Conservation (phyloP, 2,113 vertebrate genomes). For the Mastomys natalensis region DNA sequence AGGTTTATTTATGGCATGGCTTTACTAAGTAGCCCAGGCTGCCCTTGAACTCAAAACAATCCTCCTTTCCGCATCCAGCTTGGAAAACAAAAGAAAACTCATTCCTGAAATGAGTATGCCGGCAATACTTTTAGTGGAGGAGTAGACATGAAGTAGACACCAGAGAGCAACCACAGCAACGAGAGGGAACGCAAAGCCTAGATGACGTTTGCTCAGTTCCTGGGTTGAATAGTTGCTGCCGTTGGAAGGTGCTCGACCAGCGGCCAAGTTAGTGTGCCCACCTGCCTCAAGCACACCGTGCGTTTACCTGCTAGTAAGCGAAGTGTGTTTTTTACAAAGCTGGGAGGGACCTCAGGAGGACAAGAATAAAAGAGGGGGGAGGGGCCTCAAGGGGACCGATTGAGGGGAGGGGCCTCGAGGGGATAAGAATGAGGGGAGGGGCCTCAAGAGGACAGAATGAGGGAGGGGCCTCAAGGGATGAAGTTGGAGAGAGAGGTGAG, state of each 20-base stretch:
- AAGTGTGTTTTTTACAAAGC: background rate
- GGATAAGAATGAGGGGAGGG: background rate
- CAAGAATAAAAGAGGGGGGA: background rate
- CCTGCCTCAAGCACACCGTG: background rate
- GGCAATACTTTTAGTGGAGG: background rate
- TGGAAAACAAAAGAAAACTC: background rate
- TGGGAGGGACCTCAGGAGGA: background rate
- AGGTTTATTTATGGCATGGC: background rate
- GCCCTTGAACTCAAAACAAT: background rate
- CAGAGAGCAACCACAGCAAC: background rate
- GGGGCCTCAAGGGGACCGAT: background rate
- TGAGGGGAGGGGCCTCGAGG: background rate
- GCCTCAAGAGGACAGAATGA: background rate
- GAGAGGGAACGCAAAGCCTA: background rate
- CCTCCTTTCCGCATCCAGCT: background rate
- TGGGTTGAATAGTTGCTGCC: background rate
- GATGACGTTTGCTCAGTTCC: background rate
- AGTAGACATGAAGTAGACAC: background rate
- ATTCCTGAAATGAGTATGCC: background rate
- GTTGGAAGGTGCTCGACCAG: background rate
- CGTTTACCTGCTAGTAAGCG: background rate
- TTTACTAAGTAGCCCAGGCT: background rate
- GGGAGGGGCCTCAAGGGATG: background rate
- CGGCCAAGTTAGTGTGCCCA: background rate
- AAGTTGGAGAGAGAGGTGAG: background rate